These are phyloP conservation scores for Pyrochroa serraticornis DNA, from an alignment of 2,888 invertebrate genomes.

Conservation along the genomic window DNA sequence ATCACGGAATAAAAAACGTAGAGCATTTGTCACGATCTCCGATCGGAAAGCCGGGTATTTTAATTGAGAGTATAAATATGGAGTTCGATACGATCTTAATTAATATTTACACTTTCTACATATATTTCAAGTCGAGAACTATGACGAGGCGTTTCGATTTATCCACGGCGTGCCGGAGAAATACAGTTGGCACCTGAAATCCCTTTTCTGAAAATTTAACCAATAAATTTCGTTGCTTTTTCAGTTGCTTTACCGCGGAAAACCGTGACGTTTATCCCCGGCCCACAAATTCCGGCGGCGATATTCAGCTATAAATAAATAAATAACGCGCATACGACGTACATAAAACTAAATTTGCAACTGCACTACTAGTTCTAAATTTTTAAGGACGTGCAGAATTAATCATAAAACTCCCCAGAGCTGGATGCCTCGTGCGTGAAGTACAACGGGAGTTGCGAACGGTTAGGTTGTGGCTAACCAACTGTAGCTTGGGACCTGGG, in stretches of 20 bases:
- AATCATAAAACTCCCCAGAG: slow-evolving; percentile 10
- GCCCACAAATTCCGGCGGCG: too few relatives aligned
- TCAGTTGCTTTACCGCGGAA: too few relatives aligned
- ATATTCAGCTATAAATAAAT: background rate
- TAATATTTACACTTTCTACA: slow-evolving; percentile 18
- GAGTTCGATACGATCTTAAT: slow-evolving; percentile 19
- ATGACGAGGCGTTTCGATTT: slow-evolving; percentile 4
- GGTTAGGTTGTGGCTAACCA: slow-evolving; percentile 25
- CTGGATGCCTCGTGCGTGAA: slow-evolving; percentile 6
- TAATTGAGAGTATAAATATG: slow-evolving; percentile 23
- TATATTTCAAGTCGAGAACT: slow-evolving; percentile 2
- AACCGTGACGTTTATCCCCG: too few relatives aligned
- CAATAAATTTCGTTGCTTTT: background rate
- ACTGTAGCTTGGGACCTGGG: slow-evolving; percentile 15
- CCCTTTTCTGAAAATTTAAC: background rate
- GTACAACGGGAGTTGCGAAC: slow-evolving; percentile 10
- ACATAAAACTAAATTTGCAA: background rate
- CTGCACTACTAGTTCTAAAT: slow-evolving; percentile 1
- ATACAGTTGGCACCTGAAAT: background rate
- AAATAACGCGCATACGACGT: background rate
- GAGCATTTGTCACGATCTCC: slow-evolving; percentile 11
- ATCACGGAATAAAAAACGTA: slow-evolving; percentile 7
- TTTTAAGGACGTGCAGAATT: slow-evolving; percentile 5
- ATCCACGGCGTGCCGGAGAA: too few relatives aligned
- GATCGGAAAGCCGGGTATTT: slow-evolving; percentile 15